A percentile compares a stretch with the other conserved stretches of the same genome.
Conservation (phyloP, 1,140 invertebrate genomes). For the Charaxes varanes region DNA sequence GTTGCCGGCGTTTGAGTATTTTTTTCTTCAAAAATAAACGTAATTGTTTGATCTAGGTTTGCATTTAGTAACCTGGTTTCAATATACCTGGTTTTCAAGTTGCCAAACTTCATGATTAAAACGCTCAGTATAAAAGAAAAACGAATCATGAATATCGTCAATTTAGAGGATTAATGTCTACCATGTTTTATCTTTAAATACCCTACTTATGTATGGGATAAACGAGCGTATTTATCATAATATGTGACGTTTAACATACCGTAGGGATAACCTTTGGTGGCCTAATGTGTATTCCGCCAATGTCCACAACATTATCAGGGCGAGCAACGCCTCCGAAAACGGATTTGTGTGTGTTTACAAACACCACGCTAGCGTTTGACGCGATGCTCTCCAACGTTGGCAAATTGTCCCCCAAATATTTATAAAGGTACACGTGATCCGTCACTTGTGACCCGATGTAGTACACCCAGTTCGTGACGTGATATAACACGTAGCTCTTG, state of each 20-base stretch:
- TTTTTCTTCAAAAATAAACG: not conserved
- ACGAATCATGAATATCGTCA: no score
- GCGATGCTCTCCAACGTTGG: constrained; percentile 74
- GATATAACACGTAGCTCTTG: constrained; percentile 70
- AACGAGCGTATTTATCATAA: no score
- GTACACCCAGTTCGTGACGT: constrained; percentile 67
- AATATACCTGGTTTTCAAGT: no score
- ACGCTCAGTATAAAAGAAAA: no score
- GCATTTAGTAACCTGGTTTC: no score
- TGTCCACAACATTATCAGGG: constrained; percentile 76
- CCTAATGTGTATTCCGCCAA: constrained; percentile 74
- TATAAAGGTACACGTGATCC: constrained; percentile 70
- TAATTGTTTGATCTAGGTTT: no score
- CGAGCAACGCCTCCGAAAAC: constrained; percentile 65
- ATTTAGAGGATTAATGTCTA: no score
- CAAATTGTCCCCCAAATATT: constrained; percentile 74
- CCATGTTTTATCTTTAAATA: no score
- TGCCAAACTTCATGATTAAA: no score
- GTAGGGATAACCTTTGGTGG: constrained; percentile 57
- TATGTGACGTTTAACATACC: constrained; percentile 39
- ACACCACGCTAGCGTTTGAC: constrained; percentile 73
- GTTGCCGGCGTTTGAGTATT: not conserved
- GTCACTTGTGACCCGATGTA: constrained; percentile 68
- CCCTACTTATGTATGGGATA: no score
- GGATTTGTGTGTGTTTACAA: constrained; percentile 77